A percentile compares a stretch with the other conserved stretches of the same genome.
These are phyloP conservation scores for Psettodes erumei DNA, from an alignment of 2,113 vertebrate species.

Conservation along the genomic window DNA sequence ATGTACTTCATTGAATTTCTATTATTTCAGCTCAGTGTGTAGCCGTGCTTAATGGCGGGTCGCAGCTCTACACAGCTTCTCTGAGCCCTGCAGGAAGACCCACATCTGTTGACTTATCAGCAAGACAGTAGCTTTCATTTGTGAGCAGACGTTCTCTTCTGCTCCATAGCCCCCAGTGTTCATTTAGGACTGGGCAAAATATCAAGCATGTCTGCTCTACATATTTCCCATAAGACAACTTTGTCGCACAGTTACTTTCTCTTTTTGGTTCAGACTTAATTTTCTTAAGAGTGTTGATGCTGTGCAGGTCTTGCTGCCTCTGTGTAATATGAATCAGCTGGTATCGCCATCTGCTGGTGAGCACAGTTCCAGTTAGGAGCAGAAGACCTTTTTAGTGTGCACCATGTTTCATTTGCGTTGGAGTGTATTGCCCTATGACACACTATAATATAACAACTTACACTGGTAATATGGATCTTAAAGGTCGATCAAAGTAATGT, in stretches of 20 bases:
- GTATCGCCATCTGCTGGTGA: slow-evolving; percentile 67
- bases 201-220: background rate
- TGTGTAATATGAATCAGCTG: background rate
- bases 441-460: background rate
- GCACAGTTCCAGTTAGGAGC: no score
- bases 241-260: background rate
- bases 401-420: background rate
- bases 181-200: background rate
- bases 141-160: background rate
- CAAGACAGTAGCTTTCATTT: background rate
- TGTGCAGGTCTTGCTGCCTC: background rate
- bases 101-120: background rate
- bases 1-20: background rate
- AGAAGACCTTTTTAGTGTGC: no score
- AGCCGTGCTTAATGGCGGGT: no score
- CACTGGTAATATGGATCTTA: background rate
- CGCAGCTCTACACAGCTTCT: background rate
- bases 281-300: background rate
- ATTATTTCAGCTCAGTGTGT: background rate
- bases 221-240: background rate
- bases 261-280: background rate
- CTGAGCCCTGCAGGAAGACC: background rate
- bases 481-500: no score
- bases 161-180: background rate
- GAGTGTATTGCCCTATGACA: background rate